phyloP scores from a whole-genome alignment of 2,888 invertebrate genomes.

The Synanthedon formicaeformis region DNA sequence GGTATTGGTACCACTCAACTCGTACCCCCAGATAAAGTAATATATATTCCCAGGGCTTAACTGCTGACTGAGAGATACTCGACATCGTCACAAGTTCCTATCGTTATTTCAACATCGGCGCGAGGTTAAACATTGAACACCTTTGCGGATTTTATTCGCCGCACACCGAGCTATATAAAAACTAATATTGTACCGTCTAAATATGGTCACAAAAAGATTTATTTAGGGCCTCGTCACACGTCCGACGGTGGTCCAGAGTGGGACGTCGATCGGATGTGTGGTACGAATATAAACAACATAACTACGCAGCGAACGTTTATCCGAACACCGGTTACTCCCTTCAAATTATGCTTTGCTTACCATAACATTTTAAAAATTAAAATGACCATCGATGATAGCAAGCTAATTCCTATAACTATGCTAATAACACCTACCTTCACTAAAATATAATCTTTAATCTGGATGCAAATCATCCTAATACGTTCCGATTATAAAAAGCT shows the following conservation, averaged over 20 bases:
- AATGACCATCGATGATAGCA: constrained; percentile 56
- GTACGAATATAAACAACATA: too few relatives aligned
- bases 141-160: neutral
- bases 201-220: too few relatives aligned
- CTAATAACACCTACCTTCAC: constrained; percentile 64
- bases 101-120: neutral
- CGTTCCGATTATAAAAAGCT: constrained; percentile 66
- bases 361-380: constrained; percentile 57
- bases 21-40: constrained; percentile 56
- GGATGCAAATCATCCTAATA: constrained; percentile 69
- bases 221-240: too few relatives aligned
- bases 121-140: neutral
- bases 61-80: constrained; percentile 36
- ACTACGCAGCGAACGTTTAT: constrained; percentile 13
- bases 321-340: constrained; percentile 35
- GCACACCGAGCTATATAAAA: too few relatives aligned
- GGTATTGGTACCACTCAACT: constrained; percentile 32
- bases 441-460: constrained; percentile 70
- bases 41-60: constrained; percentile 47
- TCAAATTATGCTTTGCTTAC: constrained; percentile 45
- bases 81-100: neutral
- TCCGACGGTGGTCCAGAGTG: too few relatives aligned
- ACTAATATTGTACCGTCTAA: too few relatives aligned
- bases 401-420: constrained; percentile 66
- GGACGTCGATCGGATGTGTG: too few relatives aligned